Evolutionary conservation across 2,113 vertebrate species (phyloP).

Genomic region (Polypterus senegalus): DNA sequence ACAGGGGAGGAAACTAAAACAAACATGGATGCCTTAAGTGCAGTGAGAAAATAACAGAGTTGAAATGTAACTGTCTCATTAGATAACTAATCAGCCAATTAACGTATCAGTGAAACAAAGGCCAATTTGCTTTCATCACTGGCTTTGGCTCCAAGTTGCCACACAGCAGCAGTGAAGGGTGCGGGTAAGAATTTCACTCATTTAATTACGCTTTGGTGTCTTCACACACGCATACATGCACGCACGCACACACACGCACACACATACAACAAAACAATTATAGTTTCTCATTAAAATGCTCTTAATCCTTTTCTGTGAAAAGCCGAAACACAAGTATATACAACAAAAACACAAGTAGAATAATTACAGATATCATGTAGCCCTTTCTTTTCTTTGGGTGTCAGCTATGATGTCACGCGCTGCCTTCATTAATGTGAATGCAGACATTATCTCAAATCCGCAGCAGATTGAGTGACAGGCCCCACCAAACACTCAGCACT

Average conservation of each 20-base stretch:
- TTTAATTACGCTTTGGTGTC: neutral
- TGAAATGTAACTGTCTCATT: too few relatives aligned
- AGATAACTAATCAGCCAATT: too few relatives aligned
- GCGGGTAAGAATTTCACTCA: neutral
- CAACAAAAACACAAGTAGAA: slow-evolving; percentile 98
- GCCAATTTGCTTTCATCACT: too few relatives aligned
- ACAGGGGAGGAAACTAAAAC: too few relatives aligned
- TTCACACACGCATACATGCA: neutral
- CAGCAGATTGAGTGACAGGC: slow-evolving; percentile 98
- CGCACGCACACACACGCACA: neutral
- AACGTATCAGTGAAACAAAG: too few relatives aligned
- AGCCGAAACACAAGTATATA: slow-evolving; percentile 99
- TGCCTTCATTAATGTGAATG: slow-evolving; percentile 99
- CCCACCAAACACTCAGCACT: slow-evolving; percentile 96
- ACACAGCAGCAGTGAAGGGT: too few relatives aligned
- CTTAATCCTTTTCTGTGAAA: slow-evolving; percentile 99
- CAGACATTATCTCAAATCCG: slow-evolving; percentile 98
- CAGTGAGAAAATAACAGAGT: too few relatives aligned
- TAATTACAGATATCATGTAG: slow-evolving; percentile 99
- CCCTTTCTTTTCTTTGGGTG: slow-evolving; percentile 98
- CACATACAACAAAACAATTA: slow-evolving; percentile 44
- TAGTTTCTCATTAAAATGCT: slow-evolving; percentile 99
- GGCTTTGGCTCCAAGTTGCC: too few relatives aligned
- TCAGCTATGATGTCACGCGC: slow-evolving; percentile 98
- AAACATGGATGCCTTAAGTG: too few relatives aligned